These are phyloP conservation scores for Pedetes capensis DNA, from an alignment of 2,113 vertebrate genomes.

Conservation along the genomic window DNA sequence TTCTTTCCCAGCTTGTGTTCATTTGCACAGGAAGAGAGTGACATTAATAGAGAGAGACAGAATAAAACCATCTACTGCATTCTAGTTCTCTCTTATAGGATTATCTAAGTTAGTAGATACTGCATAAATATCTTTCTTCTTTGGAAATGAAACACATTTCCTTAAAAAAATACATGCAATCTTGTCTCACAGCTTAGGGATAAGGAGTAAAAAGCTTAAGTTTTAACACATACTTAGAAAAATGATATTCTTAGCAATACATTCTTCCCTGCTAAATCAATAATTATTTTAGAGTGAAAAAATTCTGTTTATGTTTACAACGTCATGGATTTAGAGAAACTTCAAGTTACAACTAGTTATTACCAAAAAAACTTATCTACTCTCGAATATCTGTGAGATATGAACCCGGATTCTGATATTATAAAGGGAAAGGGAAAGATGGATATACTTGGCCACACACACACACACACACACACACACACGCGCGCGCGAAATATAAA, in stretches of 20 bases:
- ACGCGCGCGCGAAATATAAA: not conserved
- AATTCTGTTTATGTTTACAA: too few species aligned
- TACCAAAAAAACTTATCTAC: not conserved
- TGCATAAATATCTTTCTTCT: conserved; percentile 42
- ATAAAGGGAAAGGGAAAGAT: not conserved
- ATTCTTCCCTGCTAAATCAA: not conserved
- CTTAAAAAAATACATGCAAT: conserved; percentile 25
- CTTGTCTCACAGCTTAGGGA: not conserved
- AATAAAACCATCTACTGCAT: conserved; percentile 84
- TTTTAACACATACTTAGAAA: not conserved
- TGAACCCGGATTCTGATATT: not conserved
- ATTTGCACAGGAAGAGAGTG: conserved; percentile 83
- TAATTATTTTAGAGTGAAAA: conserved; percentile 7
- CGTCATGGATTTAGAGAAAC: conserved; percentile 16
- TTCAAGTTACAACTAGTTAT: not conserved
- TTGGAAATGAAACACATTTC: conserved; percentile 40
- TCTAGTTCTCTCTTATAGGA: conserved; percentile 61
- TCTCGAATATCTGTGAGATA: not conserved
- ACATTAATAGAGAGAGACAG: conserved; percentile 87
- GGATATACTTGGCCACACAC: not conserved
- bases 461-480: not conserved
- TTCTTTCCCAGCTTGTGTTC: conserved; percentile 84
- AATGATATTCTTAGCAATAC: not conserved
- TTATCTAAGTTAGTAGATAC: conserved; percentile 39
- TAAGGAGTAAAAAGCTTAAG: conserved; percentile 44